These are phyloP conservation scores for Leptopilina drosophilae DNA, from an alignment of 2,888 invertebrate genomes.

Conservation along the genomic window DNA sequence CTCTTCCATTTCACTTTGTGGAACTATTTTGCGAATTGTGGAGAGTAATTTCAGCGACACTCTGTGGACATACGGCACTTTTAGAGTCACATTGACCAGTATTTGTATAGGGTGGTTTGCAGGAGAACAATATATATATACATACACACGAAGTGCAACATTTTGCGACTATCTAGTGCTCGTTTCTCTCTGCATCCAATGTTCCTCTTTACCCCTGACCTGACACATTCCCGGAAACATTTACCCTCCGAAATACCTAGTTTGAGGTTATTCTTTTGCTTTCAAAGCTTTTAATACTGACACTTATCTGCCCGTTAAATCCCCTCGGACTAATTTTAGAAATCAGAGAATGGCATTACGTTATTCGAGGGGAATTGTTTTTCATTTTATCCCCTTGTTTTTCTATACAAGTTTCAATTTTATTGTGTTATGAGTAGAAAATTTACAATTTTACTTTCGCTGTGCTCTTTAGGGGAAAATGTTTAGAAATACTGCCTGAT, in stretches of 20 bases:
- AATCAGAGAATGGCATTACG: not conserved
- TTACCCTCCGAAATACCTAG: constrained; percentile 8
- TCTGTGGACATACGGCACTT: constrained; percentile 8
- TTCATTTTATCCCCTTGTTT: not conserved
- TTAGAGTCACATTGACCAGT: constrained; percentile 19
- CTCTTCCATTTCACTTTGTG: constrained; percentile 12
- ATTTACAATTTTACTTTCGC: not conserved
- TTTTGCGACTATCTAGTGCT: constrained; percentile 15
- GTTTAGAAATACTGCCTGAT: too few species aligned
- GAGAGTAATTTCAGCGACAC: constrained; percentile 19
- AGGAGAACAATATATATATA: constrained; percentile 3
- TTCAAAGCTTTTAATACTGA: constrained; percentile 29
- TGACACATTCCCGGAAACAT: constrained; percentile 15
- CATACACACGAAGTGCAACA: not conserved
- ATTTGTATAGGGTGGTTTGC: constrained; percentile 17
- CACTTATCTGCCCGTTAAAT: constrained; percentile 22
- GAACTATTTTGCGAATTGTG: constrained; percentile 27
- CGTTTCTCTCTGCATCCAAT: constrained; percentile 20
- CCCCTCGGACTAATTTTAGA: not conserved
- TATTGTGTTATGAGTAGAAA: not conserved
- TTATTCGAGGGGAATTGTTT: not conserved
- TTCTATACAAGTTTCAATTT: too few species aligned
- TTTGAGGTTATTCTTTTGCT: constrained; percentile 20
- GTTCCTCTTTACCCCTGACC: constrained; percentile 29
- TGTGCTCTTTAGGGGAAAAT: too few species aligned